These are phyloP conservation scores for Torymus tubicola DNA, from an alignment of 2,888 invertebrate genomes.

Conservation along the genomic window DNA sequence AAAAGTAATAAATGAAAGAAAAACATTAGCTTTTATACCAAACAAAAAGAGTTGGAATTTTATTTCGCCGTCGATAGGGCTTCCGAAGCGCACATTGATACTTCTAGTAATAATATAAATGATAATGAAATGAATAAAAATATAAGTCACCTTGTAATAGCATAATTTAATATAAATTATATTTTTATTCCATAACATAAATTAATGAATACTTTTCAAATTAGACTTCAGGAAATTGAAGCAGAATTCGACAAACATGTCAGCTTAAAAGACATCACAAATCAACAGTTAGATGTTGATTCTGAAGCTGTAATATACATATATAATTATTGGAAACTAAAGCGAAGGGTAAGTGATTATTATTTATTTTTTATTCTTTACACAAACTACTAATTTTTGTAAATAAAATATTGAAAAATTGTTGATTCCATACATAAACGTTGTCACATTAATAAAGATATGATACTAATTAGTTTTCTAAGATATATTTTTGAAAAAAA, in stretches of 20 bases:
- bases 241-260: slow-evolving; percentile 96
- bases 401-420: too few relatives aligned
- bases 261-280: slow-evolving; percentile 88
- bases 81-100: too few relatives aligned
- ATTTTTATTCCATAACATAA: neutral
- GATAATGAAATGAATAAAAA: too few relatives aligned
- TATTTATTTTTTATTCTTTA: slow-evolving; percentile 63
- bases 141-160: neutral
- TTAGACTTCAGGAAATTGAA: slow-evolving; percentile 92
- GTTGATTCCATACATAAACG: too few relatives aligned
- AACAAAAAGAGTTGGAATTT: too few relatives aligned
- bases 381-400: neutral
- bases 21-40: too few relatives aligned
- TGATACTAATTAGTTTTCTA: too few relatives aligned
- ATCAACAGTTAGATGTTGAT: slow-evolving; percentile 88
- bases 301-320: slow-evolving; percentile 91
- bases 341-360: slow-evolving; percentile 85
- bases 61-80: too few relatives aligned
- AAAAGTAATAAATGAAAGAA: too few relatives aligned
- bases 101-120: too few relatives aligned
- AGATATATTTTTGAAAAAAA: too few relatives aligned
- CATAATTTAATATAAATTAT: neutral
- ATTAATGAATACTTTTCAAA: slow-evolving; percentile 56
- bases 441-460: too few relatives aligned
- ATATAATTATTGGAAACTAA: slow-evolving; percentile 98